Evolutionary conservation across 2,113 vertebrate species (phyloP), one percentile per base, ranked within the genome.

Genomic region (Macquaria ambigua): DNA sequence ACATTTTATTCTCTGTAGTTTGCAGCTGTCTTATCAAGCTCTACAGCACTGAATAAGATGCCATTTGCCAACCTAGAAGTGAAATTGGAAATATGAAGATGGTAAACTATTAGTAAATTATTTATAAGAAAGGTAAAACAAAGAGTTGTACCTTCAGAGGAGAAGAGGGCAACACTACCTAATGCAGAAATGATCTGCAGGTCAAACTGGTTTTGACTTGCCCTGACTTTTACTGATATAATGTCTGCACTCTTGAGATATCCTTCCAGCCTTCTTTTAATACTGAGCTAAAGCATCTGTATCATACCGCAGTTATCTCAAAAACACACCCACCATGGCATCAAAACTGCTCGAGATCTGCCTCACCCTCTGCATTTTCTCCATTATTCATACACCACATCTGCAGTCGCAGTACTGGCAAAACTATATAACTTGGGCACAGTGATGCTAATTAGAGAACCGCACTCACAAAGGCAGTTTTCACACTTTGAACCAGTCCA

Each of bases 391-490:
- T 63, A 23, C 67, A 7, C 31, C 43, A 52, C 63, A 21, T 73
- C 87, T 80, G 83, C 84, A 89, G 81, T 41, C 69, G 64, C 77
- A 77, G 55, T 37, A 34, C 61, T 1, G 68, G 74, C 68, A 61
- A 25, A 73, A 58, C 67, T 72, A 37, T 31, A n/a, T 23, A 53
- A 55, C 64, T 75, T 39, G 6, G 53, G 28, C 74, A 16, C 46
- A 15, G 72, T 28, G 72, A 21, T 81, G 75, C 76, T 89, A 77
- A 84, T 84, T 79, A 77, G 74, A 87, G 81, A 67, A 56, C 68
- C 25, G 69, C 75, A 43, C 71, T 80, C 77, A 34, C 41, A 77
- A 55, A 80, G 79, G 82, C 82, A 69, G 41, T 70, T 89, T 87
- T 76, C 56, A 41, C 78, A 53, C 80, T 75, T 87, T 83, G 41